These are phyloP conservation scores for Scopus umbretta DNA, from an alignment of 2,113 vertebrate species.

Conservation along the genomic window DNA sequence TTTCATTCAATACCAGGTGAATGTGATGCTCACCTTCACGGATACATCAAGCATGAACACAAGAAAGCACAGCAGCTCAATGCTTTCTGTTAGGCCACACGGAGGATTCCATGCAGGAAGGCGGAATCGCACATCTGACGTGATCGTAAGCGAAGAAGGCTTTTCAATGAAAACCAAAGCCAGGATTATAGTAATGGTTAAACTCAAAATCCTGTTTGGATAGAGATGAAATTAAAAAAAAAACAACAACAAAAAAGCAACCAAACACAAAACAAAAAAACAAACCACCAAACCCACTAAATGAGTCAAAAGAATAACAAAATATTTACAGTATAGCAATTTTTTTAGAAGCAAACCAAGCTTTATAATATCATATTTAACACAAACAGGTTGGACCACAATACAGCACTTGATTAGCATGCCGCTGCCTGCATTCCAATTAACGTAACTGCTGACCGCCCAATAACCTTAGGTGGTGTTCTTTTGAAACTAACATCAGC, in stretches of 20 bases:
- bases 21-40: slow-evolving; percentile 77
- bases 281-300: background rate
- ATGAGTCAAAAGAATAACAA: background rate
- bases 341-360: background rate
- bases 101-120: slow-evolving; percentile 77
- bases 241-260: too few species aligned
- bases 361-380: background rate
- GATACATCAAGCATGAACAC: slow-evolving; percentile 78
- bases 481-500: background rate
- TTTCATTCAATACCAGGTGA: rapidly evolving
- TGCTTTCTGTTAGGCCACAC: slow-evolving; percentile 83
- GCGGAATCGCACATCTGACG: slow-evolving; percentile 82
- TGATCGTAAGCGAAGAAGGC: slow-evolving; percentile 83
- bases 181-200: slow-evolving; percentile 82
- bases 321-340: background rate
- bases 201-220: slow-evolving; percentile 72
- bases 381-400: background rate
- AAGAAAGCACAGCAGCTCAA: slow-evolving; percentile 84
- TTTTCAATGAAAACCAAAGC: slow-evolving; percentile 86
- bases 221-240: background rate
- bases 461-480: background rate
- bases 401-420: background rate
- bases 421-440: background rate
- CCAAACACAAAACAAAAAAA: background rate
- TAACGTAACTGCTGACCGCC: background rate